Percentiles rank a stretch among this genome's conserved stretches.
phyloP scores from a whole-genome alignment of 1,140 invertebrate genomes.

The Cyrtorhinus lividipennis region DNA sequence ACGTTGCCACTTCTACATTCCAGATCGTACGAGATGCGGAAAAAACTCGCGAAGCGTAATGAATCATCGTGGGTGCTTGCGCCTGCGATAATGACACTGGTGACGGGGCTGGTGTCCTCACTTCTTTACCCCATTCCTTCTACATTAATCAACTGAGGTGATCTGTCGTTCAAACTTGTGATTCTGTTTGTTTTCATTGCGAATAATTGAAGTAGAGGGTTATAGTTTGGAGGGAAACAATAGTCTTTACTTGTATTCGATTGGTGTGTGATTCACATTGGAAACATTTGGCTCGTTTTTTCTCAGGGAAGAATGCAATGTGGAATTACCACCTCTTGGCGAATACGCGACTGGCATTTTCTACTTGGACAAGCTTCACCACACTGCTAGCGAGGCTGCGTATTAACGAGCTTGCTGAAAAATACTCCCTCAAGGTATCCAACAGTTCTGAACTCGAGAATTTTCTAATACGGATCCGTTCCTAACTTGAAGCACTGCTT shows the following conservation, averaged over 20 bases:
- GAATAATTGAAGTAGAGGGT: too few species aligned
- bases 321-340: conserved; percentile 71
- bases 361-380: conserved; percentile 74
- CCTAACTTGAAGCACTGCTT: too few species aligned
- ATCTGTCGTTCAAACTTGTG: too few species aligned
- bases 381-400: conserved; percentile 60
- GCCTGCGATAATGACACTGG: conserved; percentile 98
- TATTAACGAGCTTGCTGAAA: conserved; percentile 68
- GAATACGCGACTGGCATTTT: conserved; percentile 92
- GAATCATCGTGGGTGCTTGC: conserved; percentile 96
- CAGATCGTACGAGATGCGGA: conserved; percentile 91
- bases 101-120: conserved; percentile 92
- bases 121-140: conserved; percentile 88
- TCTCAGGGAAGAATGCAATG: conserved; percentile 53
- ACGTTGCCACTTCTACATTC: too few species aligned
- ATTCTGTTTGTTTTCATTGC: too few species aligned
- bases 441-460: too few species aligned
- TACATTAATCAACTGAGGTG: conserved; percentile 72
- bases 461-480: too few species aligned
- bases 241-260: too few species aligned
- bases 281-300: too few species aligned
- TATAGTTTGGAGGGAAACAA: too few species aligned
- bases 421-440: conserved; percentile 57
- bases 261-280: too few species aligned
- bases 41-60: conserved; percentile 83